Conservation (phyloP, 1,140 invertebrate genomes). For the Centruroides sculpturatus region DNA sequence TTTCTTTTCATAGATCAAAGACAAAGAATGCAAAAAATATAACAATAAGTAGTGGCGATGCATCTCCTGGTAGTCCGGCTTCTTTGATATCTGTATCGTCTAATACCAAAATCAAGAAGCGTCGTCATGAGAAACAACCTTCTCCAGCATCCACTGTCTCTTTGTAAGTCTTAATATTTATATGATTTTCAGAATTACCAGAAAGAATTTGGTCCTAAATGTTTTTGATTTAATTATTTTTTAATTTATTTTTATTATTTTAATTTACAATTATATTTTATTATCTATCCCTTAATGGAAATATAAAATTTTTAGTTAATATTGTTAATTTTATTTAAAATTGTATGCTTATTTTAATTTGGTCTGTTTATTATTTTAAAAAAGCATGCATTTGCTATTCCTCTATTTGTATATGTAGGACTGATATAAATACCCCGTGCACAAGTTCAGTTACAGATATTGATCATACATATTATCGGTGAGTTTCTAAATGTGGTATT, state of each 20-base stretch:
- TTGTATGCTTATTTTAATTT: too few species aligned
- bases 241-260: background rate
- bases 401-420: too few species aligned
- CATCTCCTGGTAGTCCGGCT: background rate
- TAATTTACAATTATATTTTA: too few species aligned
- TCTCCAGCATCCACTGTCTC: background rate
- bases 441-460: background rate
- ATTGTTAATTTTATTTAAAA: too few species aligned
- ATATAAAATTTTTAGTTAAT: too few species aligned
- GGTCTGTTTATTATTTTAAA: too few species aligned
- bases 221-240: background rate
- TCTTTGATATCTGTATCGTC: background rate
- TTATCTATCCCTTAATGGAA: too few species aligned
- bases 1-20: background rate
- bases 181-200: background rate
- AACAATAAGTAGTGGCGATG: background rate
- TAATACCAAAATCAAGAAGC: background rate
- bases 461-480: background rate
- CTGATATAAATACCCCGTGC: background rate
- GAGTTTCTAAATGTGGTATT: background rate
- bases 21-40: background rate
- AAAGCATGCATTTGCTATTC: too few species aligned
- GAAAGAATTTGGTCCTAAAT: background rate
- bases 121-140: background rate
- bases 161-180: background rate